Evolutionary conservation across 2,797 vertebrate species (phyloP), one percentile per base, ranked within the genome.

Genomic region (Notamacropus eugenii): DNA sequence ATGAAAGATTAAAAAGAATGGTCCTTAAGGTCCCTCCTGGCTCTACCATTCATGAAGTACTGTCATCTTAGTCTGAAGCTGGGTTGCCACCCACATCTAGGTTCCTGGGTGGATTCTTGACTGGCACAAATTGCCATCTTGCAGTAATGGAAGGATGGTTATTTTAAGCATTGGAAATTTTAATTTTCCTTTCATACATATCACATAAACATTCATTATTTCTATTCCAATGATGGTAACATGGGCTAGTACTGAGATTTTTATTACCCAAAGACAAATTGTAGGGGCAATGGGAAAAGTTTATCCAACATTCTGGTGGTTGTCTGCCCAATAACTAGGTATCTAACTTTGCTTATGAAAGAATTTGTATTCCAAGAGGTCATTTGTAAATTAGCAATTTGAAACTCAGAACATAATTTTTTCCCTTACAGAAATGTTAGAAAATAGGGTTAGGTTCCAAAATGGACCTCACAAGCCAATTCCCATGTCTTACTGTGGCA

Each of bases 111-210:
- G 58, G 50, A 22, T 82, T 55, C 55, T 82, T 93, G 74, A 82
- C 74, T 95, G 59, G 46, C 16, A 40, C 93, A 90, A n/a, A 62
- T 59, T 13, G 90, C 94, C 96, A 95, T 55, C 94, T 96, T 92
- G 82, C 97, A 96, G 95, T 34, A 55, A 95, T 55, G 50, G 50
- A 52, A 58, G 11, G 16, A 92, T 54, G 93, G 90, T 96, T 94
- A 94, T 94, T 58, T 94, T 92, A 95, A 90, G 16, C 5, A 29
- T 62, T 74, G 54, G 13, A 22, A 82, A 46, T 92, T 93, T 93
- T 91, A 27, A 5, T 92, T 92, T 58, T 4, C 50, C 59, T 55
- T 93, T 40, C 9, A 4, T 55, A 62, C 3, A 55, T 55, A 92
- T 91, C 34, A 34, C 62, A 16, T n/a, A 94, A 91, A 62, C 50